A percentile compares a stretch with the other conserved stretches of the same genome.
These are phyloP conservation scores for Coregonus clupeaformis DNA, from an alignment of 2,113 vertebrate species.

Conservation along the genomic window DNA sequence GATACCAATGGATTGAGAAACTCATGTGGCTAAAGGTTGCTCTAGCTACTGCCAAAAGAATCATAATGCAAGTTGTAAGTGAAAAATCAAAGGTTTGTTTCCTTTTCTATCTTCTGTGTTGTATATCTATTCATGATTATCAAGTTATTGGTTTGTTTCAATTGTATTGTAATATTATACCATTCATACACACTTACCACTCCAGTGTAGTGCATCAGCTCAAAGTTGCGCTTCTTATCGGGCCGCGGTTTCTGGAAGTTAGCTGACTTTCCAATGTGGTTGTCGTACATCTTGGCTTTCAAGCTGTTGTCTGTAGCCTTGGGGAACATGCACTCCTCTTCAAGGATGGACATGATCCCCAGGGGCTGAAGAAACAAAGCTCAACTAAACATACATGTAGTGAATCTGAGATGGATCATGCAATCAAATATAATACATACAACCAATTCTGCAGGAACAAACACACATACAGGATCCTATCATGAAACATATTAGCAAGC, in stretches of 20 bases:
- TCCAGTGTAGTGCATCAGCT: slow-evolving; percentile 90
- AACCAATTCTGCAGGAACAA: slow-evolving; percentile 74
- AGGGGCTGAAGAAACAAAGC: slow-evolving; percentile 74
- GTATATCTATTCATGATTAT: too few species aligned
- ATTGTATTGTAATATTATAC: background rate
- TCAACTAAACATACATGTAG: background rate
- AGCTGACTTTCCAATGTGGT: slow-evolving; percentile 89
- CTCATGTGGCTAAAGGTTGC: too few species aligned
- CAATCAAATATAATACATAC: too few species aligned
- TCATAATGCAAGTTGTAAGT: too few species aligned
- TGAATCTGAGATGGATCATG: too few species aligned
- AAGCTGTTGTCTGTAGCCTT: slow-evolving; percentile 89
- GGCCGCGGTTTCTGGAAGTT: slow-evolving; percentile 91
- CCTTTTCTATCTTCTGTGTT: too few species aligned
- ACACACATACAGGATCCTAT: background rate
- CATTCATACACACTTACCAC: slow-evolving; percentile 88
- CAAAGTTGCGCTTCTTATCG: slow-evolving; percentile 92
- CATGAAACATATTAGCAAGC: background rate
- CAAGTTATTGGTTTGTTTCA: too few species aligned
- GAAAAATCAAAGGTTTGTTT: too few species aligned
- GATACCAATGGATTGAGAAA: too few species aligned
- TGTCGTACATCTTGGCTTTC: slow-evolving; percentile 92
- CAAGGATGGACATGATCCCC: slow-evolving; percentile 93
- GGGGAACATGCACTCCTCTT: slow-evolving; percentile 98
- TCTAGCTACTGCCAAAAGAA: too few species aligned